Evolutionary conservation across 2,113 vertebrate genomes (phyloP).

Genomic region (Labrus mixtus): DNA sequence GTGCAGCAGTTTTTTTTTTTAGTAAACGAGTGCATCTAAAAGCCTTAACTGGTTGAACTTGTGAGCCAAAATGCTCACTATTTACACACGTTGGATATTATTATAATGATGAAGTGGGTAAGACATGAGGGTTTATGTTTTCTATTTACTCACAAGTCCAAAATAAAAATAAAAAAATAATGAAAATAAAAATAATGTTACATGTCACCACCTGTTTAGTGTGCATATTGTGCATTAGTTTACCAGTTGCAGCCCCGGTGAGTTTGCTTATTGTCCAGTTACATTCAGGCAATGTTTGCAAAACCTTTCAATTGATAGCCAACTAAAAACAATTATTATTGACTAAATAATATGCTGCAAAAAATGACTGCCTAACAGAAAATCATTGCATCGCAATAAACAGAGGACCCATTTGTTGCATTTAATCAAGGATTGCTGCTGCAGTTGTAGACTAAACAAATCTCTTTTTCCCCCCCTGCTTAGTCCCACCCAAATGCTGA

Average conservation of each 20-base stretch:
- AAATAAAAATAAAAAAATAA: too few species aligned
- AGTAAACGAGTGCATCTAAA: too few species aligned
- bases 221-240: too few species aligned
- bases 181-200: too few species aligned
- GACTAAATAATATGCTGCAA: background rate
- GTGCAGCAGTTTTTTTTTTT: too few species aligned
- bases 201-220: too few species aligned
- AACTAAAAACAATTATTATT: constrained; percentile 19
- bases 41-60: too few species aligned
- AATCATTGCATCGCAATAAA: background rate
- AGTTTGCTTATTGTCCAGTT: background rate
- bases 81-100: too few species aligned
- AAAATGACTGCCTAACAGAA: background rate
- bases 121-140: too few species aligned
- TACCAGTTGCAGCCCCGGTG: background rate
- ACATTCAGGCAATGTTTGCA: background rate
- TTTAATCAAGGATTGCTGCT: constrained; percentile 14
- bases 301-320: constrained; percentile 15
- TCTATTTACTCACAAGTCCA: too few species aligned
- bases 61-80: too few species aligned
- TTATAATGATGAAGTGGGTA: too few species aligned
- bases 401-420: background rate
- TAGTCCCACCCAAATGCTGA: background rate
- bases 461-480: background rate
- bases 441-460: background rate